phyloP scores from a whole-genome alignment of 2,797 vertebrate species.

The Enteromius afrohamiltoni region DNA sequence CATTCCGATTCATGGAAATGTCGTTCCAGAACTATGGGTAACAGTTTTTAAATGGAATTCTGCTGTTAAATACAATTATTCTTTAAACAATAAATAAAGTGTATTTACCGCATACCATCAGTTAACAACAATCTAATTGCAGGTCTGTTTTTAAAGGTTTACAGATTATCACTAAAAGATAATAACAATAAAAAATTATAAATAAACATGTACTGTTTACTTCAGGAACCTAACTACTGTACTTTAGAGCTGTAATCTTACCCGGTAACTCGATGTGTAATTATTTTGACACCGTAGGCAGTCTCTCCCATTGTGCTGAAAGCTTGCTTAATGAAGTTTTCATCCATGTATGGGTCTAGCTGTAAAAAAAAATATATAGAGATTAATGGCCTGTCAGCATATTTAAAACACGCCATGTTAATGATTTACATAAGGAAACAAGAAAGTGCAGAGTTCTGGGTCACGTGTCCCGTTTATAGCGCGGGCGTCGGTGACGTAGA shows the following conservation, averaged over 20 bases:
- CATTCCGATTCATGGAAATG: background rate
- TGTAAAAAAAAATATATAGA: slow-evolving; percentile 63
- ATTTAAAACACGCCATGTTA: background rate
- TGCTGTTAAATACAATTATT: background rate
- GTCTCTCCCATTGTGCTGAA: slow-evolving; percentile 84
- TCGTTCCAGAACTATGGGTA: background rate
- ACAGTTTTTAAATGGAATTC: background rate
- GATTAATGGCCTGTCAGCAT: background rate
- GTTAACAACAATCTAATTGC: background rate
- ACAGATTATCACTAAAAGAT: background rate
- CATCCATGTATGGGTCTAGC: slow-evolving; percentile 86
- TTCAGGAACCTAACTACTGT: background rate
- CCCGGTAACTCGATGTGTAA: slow-evolving; percentile 83
- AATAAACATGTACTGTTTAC: background rate
- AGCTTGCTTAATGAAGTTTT: slow-evolving; percentile 83
- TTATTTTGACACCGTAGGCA: slow-evolving; percentile 81
- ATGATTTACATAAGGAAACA: background rate
- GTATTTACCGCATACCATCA: background rate
- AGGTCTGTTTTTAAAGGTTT: background rate
- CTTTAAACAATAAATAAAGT: too few species aligned
- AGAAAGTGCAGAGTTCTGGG: background rate
- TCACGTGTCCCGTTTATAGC: background rate
- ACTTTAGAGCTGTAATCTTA: slow-evolving; percentile 50
- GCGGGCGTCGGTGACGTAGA: background rate
- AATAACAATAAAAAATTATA: too few species aligned